Base-by-base conservation (phyloP, 2,888 invertebrate genomes). In the Epistrophe eligans region DNA sequence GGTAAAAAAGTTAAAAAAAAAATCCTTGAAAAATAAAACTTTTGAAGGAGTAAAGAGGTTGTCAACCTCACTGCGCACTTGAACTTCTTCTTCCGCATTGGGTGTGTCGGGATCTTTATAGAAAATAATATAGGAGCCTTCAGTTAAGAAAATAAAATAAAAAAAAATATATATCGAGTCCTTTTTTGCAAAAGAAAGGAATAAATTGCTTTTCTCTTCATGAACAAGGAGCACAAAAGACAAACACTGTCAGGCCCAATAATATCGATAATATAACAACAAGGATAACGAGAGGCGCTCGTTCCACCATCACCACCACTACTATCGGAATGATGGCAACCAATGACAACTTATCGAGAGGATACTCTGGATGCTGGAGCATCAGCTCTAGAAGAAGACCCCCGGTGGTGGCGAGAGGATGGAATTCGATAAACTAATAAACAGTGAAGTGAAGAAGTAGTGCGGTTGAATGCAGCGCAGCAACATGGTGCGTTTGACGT, bases 261-360 rank as follows among this genome's bases (percentile, higher is more conserved):
- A 87, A 83, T 83, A 87, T 79, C 83, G 87, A 87, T 87, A 87
- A 87, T 82, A 87, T 83, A 83, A 87, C 71, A 83, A 79, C 82
- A 50, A 74, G 79, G 60, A 71, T 67, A 64, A 74, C 77, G 71
- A 84, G 79, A 74, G 73, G 77, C 19, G 11, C 73, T 55, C 15
- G 28, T 4, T 58, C 50, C 66, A 35, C 55, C 19, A 62, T n/a
- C 52, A 45, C 24, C 55, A 9, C n/a, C n/a, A 43, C 8, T 10
- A 15, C 28, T 17, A 17, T 8, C 24, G 9, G 43, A 55, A 57
- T 24, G 32, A 77, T 58, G 48, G n/a, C 74, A 60, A 62, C 52
- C 74, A 55, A 48, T 35, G 38, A 70, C 76, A 45, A 79, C 55
- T 60, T 73, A 77, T 48, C 40, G 57, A 58, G 57, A 70, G 43